Evolutionary conservation across 2,797 vertebrate genomes (phyloP).

Genomic region (Coreius guichenoti): DNA sequence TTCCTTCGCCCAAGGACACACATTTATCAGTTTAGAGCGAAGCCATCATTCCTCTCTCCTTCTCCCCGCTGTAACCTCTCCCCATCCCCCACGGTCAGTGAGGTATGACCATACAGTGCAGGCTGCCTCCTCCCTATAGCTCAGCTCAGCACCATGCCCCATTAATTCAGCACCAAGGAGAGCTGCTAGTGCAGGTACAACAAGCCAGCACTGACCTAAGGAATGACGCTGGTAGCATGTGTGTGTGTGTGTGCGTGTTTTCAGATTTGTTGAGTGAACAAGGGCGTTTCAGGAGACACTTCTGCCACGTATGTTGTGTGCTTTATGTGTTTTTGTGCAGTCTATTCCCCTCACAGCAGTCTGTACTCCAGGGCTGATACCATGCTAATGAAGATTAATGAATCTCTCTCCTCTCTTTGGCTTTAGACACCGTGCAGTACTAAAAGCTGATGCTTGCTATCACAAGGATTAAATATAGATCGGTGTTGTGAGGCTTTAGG

Average conservation of each 20-base stretch:
- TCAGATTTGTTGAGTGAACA: slow-evolving; percentile 24
- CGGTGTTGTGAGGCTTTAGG: slow-evolving; percentile 17
- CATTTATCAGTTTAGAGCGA: slow-evolving; percentile 66
- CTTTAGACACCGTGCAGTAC: slow-evolving; percentile 37
- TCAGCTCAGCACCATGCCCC: slow-evolving; percentile 63
- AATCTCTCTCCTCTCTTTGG: slow-evolving; percentile 62
- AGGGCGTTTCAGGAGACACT: slow-evolving; percentile 46
- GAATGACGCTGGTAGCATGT: slow-evolving; percentile 36
- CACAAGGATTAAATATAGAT: slow-evolving; percentile 52
- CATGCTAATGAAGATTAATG: slow-evolving; percentile 78
- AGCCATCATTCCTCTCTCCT: slow-evolving; percentile 55
- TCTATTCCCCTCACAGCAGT: slow-evolving; percentile 61
- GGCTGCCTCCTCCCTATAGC: slow-evolving; percentile 67
- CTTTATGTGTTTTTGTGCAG: slow-evolving; percentile 35
- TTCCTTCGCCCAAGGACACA: slow-evolving; percentile 57
- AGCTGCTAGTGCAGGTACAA: slow-evolving; percentile 80
- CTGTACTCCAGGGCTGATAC: slow-evolving; percentile 65
- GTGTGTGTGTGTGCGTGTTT: slow-evolving; percentile 50
- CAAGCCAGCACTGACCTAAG: slow-evolving; percentile 57
- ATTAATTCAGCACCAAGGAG: slow-evolving; percentile 82
- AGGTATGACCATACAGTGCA: slow-evolving; percentile 70
- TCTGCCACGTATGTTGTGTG: slow-evolving; percentile 39
- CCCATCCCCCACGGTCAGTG: slow-evolving; percentile 66
- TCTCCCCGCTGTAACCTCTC: slow-evolving; percentile 62
- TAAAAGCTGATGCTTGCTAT: slow-evolving; percentile 51